Evolutionary conservation across 2,797 vertebrate species (phyloP).

Genomic region (Rhinophrynus dorsalis): DNA sequence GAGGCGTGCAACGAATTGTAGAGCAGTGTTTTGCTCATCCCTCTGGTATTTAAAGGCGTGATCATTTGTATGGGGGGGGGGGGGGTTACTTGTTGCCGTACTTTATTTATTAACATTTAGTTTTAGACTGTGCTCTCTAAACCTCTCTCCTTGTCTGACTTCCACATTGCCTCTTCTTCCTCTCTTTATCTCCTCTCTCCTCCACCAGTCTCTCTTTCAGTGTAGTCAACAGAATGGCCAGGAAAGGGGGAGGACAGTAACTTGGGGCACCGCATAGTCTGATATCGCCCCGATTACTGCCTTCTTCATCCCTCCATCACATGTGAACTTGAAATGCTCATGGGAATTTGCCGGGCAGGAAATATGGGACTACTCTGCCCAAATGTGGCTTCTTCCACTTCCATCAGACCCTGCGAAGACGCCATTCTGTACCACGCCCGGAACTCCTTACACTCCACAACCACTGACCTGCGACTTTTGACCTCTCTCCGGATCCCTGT

Average conservation of each 20-base stretch:
- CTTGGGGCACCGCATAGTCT: background rate
- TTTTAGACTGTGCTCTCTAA: background rate
- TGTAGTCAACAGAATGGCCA: background rate
- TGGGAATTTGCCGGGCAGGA: slow-evolving; percentile 8
- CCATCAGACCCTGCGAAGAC: slow-evolving; percentile 3
- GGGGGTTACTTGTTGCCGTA: slow-evolving; percentile 20
- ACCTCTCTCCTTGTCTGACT: slow-evolving; percentile 2
- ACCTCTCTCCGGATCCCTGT: slow-evolving; percentile 22
- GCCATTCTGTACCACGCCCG: slow-evolving; percentile 7
- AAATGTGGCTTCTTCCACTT: slow-evolving; percentile 24
- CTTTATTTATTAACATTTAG: slow-evolving; percentile 9
- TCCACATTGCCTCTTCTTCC: background rate
- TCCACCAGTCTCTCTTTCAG: slow-evolving; percentile 5
- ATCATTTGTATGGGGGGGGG: too few species aligned
- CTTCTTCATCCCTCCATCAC: slow-evolving; percentile 5
- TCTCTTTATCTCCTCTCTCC: slow-evolving; percentile 1
- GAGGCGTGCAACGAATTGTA: too few species aligned
- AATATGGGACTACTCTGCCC: slow-evolving; percentile 17
- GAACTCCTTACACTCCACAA: slow-evolving; percentile 14
- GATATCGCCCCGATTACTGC: background rate
- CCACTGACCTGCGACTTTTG: slow-evolving; percentile 32
- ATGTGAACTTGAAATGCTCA: slow-evolving; percentile 5
- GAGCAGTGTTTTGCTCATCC: too few species aligned
- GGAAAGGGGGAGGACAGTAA: slow-evolving; percentile 1
- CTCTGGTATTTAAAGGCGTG: too few species aligned